A percentile compares a stretch with the other conserved stretches of the same genome.
Conservation (phyloP, 2,888 invertebrate species). For the Meiosimyza platycephala region DNA sequence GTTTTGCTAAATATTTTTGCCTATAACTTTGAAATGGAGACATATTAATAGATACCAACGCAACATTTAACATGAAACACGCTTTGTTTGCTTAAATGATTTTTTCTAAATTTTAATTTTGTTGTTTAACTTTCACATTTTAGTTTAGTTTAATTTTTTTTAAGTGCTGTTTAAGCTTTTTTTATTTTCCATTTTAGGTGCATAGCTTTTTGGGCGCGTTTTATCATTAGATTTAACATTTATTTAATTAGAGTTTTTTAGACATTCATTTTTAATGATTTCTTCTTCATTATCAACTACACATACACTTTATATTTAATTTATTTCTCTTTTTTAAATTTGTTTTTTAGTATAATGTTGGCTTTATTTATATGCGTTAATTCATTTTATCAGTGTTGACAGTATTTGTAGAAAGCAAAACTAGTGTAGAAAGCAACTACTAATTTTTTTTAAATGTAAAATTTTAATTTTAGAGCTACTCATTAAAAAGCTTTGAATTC, state of each 20-base stretch:
- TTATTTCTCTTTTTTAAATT: constrained; percentile 36
- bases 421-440: constrained; percentile 13
- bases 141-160: not conserved
- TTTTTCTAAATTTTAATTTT: constrained; percentile 43
- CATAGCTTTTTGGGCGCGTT: constrained; percentile 13
- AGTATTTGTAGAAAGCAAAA: constrained; percentile 16
- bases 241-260: constrained; percentile 6
- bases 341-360: constrained; percentile 38
- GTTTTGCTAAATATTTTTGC: constrained; percentile 14
- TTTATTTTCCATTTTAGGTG: constrained; percentile 37
- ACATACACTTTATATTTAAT: constrained; percentile 47
- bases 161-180: constrained; percentile 43
- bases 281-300: constrained; percentile 40
- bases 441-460: not conserved
- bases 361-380: constrained; percentile 27
- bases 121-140: not conserved
- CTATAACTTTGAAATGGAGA: not conserved
- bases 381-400: constrained; percentile 28
- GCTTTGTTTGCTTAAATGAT: constrained; percentile 42
- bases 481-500: constrained; percentile 27
- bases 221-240: constrained; percentile 13
- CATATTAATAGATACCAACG: constrained; percentile 48
- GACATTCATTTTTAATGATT: constrained; percentile 17
- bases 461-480: constrained; percentile 4
- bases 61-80: constrained; percentile 49